These are phyloP conservation scores for Chelonus formosanus DNA, from an alignment of 2,888 invertebrate genomes.

Conservation along the genomic window DNA sequence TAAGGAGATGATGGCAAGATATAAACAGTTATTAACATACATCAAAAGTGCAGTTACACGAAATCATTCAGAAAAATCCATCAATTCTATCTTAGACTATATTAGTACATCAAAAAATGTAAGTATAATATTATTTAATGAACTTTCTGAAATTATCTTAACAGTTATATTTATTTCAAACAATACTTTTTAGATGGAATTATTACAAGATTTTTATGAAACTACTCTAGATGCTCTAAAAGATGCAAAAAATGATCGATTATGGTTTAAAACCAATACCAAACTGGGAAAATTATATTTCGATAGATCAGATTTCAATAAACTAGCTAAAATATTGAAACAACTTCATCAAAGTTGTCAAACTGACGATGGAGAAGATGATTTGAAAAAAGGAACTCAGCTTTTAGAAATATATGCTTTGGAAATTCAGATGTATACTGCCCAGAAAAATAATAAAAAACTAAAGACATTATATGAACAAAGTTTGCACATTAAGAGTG, in stretches of 20 bases:
- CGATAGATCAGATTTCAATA: slow-evolving; percentile 92
- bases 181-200: slow-evolving; percentile 79
- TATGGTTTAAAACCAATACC: slow-evolving; percentile 99
- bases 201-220: slow-evolving; percentile 98
- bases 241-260: slow-evolving; percentile 97
- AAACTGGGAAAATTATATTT: slow-evolving; percentile 98
- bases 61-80: slow-evolving; percentile 99
- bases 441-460: slow-evolving; percentile 99
- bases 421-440: slow-evolving; percentile 99
- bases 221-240: slow-evolving; percentile 93
- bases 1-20: slow-evolving; percentile 93
- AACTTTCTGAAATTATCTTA: too few species aligned
- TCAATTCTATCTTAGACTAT: slow-evolving; percentile 98
- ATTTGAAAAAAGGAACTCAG: slow-evolving; percentile 97
- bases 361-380: slow-evolving; percentile 98
- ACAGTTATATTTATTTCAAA: too few species aligned
- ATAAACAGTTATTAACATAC: slow-evolving; percentile 95
- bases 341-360: slow-evolving; percentile 97
- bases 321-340: slow-evolving; percentile 95
- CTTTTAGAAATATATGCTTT: slow-evolving; percentile 97
- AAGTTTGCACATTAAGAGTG: slow-evolving; percentile 97
- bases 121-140: slow-evolving; percentile 47
- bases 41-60: slow-evolving; percentile 99
- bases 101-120: slow-evolving; percentile 99
- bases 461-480: slow-evolving; percentile 96